phyloP scores from a whole-genome alignment of 2,888 invertebrate species.

The Salpingus planirostris region DNA sequence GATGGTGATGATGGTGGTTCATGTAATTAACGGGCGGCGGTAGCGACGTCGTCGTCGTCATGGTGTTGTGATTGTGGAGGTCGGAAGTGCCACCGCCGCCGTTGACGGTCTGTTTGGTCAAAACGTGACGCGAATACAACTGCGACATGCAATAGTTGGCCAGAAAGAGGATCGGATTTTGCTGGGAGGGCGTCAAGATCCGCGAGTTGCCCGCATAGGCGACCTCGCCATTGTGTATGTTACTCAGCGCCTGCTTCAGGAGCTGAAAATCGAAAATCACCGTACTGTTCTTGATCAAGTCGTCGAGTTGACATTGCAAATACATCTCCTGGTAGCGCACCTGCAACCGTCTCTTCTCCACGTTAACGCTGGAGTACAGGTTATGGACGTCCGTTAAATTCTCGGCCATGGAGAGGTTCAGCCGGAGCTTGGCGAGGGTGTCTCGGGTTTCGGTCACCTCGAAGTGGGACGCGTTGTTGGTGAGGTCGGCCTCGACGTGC shows the following conservation, averaged over 20 bases:
- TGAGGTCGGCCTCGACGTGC: slow-evolving; percentile 65
- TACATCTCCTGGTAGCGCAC: slow-evolving; percentile 63
- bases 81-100: slow-evolving; percentile 43
- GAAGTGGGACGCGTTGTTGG: slow-evolving; percentile 56
- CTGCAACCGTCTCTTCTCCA: slow-evolving; percentile 59
- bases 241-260: slow-evolving; percentile 56
- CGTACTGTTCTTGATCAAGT: slow-evolving; percentile 57
- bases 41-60: no score
- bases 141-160: slow-evolving; percentile 72
- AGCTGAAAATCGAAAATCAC: slow-evolving; percentile 57
- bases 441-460: slow-evolving; percentile 60
- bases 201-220: slow-evolving; percentile 38
- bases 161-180: slow-evolving; percentile 62
- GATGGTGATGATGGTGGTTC: slow-evolving; percentile 25
- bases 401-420: slow-evolving; percentile 51
- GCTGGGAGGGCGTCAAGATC: slow-evolving; percentile 40
- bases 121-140: slow-evolving; percentile 56
- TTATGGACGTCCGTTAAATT: slow-evolving; percentile 52
- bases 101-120: slow-evolving; percentile 48
- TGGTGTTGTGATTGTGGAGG: slow-evolving; percentile 40
- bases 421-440: slow-evolving; percentile 51
- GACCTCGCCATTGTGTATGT: slow-evolving; percentile 51
- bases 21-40: slow-evolving; percentile 34
- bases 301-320: slow-evolving; percentile 62
- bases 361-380: slow-evolving; percentile 50